Percentiles rank a stretch among this genome's conserved stretches.
Evolutionary conservation across 2,888 invertebrate species (phyloP).

Genomic region (Callosobruchus maculatus): DNA sequence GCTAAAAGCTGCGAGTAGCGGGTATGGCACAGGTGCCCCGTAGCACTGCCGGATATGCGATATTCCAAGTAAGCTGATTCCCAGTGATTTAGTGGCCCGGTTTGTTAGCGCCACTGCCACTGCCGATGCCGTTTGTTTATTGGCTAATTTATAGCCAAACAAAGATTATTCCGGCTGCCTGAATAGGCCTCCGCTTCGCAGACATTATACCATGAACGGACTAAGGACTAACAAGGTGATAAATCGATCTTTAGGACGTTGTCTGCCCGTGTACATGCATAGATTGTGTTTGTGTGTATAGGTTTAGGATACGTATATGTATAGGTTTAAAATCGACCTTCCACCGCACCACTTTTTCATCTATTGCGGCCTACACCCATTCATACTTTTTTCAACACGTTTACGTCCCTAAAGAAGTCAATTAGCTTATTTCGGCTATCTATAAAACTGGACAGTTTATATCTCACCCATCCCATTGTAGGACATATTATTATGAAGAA

Average conservation of each 20-base stretch:
- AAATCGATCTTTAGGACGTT: neutral
- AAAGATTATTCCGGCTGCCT: conserved; percentile 5
- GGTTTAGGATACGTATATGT: neutral
- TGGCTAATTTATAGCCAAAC: conserved; percentile 25
- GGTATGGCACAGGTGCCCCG: conserved; percentile 16
- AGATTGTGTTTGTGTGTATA: neutral
- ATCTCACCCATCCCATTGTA: too few relatives aligned
- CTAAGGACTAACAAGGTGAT: neutral
- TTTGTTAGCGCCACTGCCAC: conserved; percentile 25
- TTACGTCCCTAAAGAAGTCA: too few relatives aligned
- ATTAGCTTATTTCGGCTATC: too few relatives aligned
- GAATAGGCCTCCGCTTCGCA: neutral
- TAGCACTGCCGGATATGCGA: neutral
- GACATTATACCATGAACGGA: neutral
- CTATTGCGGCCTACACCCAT: too few relatives aligned
- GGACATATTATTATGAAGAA: too few relatives aligned
- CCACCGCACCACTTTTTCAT: too few relatives aligned
- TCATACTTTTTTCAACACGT: too few relatives aligned
- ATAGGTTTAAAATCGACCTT: too few relatives aligned
- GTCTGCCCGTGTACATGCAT: neutral
- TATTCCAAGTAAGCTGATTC: conserved; percentile 33
- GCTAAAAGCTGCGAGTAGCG: conserved; percentile 40
- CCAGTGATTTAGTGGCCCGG: conserved; percentile 30
- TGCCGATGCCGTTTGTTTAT: conserved; percentile 27
- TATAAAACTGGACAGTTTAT: too few relatives aligned